A percentile compares a stretch with the other conserved stretches of the same genome.
phyloP scores from a whole-genome alignment of 2,113 vertebrate genomes.

The Lepus europaeus region DNA sequence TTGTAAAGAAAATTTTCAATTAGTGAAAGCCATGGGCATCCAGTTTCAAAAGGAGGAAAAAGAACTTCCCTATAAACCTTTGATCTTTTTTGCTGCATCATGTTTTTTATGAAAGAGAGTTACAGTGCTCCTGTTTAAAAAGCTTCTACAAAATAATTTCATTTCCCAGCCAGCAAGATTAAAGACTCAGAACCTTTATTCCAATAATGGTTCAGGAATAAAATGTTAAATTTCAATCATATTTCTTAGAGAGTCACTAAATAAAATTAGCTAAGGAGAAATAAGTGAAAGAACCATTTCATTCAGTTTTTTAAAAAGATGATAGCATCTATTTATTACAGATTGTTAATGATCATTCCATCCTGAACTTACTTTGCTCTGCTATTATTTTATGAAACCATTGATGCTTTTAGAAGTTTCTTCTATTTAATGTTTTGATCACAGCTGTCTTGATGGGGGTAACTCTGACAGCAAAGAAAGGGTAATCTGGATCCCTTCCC shows the following conservation, averaged over 20 bases:
- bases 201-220: conserved; percentile 79
- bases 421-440: background rate
- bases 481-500: background rate
- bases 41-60: conserved; percentile 82
- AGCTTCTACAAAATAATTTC: conserved; percentile 85
- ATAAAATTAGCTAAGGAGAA: conserved; percentile 76
- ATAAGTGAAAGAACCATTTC: conserved; percentile 27
- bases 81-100: conserved; percentile 86
- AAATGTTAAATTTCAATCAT: conserved; percentile 82
- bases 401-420: background rate
- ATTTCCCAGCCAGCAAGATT: conserved; percentile 85
- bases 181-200: conserved; percentile 80
- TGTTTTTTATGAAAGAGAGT: conserved; percentile 83
- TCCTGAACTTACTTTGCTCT: conserved; percentile 14
- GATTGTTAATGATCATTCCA: background rate
- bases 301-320: conserved; percentile 28
- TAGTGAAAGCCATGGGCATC: conserved; percentile 88
- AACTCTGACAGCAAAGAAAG: background rate
- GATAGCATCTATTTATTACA: conserved; percentile 34
- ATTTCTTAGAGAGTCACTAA: conserved; percentile 66
- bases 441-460: background rate
- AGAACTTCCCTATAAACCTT: conserved; percentile 86
- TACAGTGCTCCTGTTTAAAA: conserved; percentile 80
- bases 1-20: conserved; percentile 89
- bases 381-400: conserved; percentile 10